Evolutionary conservation across 2,113 vertebrate genomes (phyloP), one percentile per base, ranked within the genome.

Genomic region (Oryzias melastigma): DNA sequence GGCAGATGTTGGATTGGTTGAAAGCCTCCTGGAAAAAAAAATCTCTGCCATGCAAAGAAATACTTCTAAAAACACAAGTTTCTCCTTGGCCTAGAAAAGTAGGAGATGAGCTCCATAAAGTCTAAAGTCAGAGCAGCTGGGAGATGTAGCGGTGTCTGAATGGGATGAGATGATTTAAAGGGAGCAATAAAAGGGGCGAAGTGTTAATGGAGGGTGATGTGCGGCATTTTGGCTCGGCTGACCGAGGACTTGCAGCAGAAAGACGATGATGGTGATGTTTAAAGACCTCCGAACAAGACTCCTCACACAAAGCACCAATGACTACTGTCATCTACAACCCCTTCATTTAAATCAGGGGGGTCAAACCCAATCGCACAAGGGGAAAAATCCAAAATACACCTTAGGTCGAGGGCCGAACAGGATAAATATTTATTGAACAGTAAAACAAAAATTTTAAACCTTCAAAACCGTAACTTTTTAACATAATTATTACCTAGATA

Each of bases 131-230:
- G 45, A 29, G 65, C n/a, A 60, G 52, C 16, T 65, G 67, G 52
- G 68, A 68, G 62, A 62, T 14, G 48, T 71, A 65, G 80, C 54
- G 58, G 27, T 58, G 65, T 71, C 68, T 67, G 55, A 49, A 17
- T 55, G 53, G 57, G 68, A 62, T 61, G 41, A 52, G 35, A 62
- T 77, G 84, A 83, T 79, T 58, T 69, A 85, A 76, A 27, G 58
- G 55, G 25, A 40, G 61, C 17, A 53, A 60, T 78, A 58, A 69
- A 52, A 83, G 68, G 78, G 76, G 62, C 74, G 77, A 83, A 68
- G 78, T 61, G 58, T 83, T 83, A 83, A 84, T 79, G 68, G 49
- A 6, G 27, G 62, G 27, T 81, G 84, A 88, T 82, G 51, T 75
- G 84, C 41, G 69, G 48, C 7, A 45, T 41, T 15, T 3, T 41